Percentiles rank a stretch among this genome's conserved stretches.
These are phyloP conservation scores for Nycticorax nycticorax DNA, from an alignment of 2,113 vertebrate species.

Conservation along the genomic window DNA sequence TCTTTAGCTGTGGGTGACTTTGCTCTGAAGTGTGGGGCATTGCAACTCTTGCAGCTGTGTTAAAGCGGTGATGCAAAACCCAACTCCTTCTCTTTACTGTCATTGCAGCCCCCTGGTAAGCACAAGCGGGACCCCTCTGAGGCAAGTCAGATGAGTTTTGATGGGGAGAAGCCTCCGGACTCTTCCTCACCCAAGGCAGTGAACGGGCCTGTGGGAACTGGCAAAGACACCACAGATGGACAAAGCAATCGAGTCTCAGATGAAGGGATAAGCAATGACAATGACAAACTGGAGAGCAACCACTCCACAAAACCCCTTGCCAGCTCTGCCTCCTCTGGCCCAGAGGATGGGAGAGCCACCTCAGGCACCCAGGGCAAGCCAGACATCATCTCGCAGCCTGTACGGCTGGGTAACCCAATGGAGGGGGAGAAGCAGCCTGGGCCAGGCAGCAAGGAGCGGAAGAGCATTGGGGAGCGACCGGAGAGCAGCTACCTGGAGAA, in stretches of 20 bases:
- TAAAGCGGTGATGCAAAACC: neutral
- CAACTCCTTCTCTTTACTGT: neutral
- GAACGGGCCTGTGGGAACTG: neutral
- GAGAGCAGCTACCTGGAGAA: conserved; percentile 71
- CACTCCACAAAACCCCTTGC: conserved; percentile 61
- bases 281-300: conserved; percentile 65
- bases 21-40: neutral
- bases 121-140: conserved; percentile 78
- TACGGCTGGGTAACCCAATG: neutral
- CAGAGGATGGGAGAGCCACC: conserved; percentile 71
- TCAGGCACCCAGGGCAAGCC: conserved; percentile 47
- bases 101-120: conserved; percentile 72
- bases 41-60: neutral
- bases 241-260: conserved; percentile 9
- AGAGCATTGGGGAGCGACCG: conserved; percentile 10
- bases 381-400: conserved; percentile 11
- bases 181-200: conserved; percentile 7
- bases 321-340: conserved; percentile 66
- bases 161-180: conserved; percentile 69
- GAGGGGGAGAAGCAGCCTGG: conserved; percentile 24
- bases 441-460: neutral
- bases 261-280: conserved; percentile 52
- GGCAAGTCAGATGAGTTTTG: conserved; percentile 80
- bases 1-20: neutral
- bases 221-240: neutral